Conservation (phyloP, 1,140 invertebrate species). For the Atta texana region DNA sequence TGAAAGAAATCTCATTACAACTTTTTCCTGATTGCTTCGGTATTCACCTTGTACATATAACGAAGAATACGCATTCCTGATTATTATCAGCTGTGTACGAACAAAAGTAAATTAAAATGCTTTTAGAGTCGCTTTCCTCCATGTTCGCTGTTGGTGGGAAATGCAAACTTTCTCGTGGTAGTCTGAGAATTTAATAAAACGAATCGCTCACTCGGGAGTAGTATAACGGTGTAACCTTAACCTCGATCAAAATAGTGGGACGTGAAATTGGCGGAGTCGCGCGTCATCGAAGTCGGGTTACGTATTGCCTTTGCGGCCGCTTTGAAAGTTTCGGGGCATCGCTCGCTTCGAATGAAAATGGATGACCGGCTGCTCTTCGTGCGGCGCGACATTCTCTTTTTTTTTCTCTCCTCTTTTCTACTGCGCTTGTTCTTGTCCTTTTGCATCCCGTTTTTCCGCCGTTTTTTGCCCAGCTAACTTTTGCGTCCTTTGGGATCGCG, state of each 20-base stretch:
- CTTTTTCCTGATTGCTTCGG: background rate
- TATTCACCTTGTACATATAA: background rate
- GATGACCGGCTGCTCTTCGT: slow-evolving; percentile 61
- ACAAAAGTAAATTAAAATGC: slow-evolving; percentile 57
- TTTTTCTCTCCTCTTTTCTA: slow-evolving; percentile 9
- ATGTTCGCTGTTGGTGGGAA: slow-evolving; percentile 44
- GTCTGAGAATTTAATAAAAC: slow-evolving; percentile 63
- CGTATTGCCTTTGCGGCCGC: slow-evolving; percentile 56
- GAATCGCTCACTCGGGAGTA: slow-evolving; percentile 53
- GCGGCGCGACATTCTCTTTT: slow-evolving; percentile 44
- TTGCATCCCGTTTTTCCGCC: slow-evolving; percentile 60
- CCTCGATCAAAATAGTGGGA: slow-evolving; percentile 65
- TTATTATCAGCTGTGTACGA: slow-evolving; percentile 35
- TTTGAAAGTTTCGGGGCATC: slow-evolving; percentile 62
- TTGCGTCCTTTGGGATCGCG: slow-evolving; percentile 67
- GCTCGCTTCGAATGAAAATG: slow-evolving; percentile 72
- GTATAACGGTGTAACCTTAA: slow-evolving; percentile 68
- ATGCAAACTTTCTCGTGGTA: slow-evolving; percentile 50
- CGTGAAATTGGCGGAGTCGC: slow-evolving; percentile 63
- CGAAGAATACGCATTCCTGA: slow-evolving; percentile 1
- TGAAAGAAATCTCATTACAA: background rate
- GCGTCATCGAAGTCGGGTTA: slow-evolving; percentile 53
- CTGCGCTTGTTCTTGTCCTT: slow-evolving; percentile 56
- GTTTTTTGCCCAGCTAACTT: slow-evolving; percentile 71
- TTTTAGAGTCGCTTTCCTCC: slow-evolving; percentile 49